Percentiles rank a stretch among this genome's conserved stretches.
These are phyloP conservation scores for Siniperca knerii DNA, from an alignment of 2,113 vertebrate genomes.

Conservation along the genomic window DNA sequence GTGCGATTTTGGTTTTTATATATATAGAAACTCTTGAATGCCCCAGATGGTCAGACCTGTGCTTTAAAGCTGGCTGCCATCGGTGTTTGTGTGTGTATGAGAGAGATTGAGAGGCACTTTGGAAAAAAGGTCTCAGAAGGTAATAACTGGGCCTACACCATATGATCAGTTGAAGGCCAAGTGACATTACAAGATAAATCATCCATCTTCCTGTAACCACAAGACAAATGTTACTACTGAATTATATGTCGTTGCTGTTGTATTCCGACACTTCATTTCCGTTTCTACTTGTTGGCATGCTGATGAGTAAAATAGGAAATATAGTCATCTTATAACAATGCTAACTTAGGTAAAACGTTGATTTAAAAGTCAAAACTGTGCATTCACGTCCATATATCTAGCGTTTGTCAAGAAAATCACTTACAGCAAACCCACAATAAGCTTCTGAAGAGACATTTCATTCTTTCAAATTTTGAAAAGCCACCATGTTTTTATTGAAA, in stretches of 20 bases:
- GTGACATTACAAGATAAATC: not conserved
- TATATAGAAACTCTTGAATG: too few species aligned
- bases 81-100: too few species aligned
- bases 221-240: not conserved
- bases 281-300: not conserved
- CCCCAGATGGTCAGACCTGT: too few species aligned
- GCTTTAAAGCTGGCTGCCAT: too few species aligned
- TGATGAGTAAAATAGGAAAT: not conserved
- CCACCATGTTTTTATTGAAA: slow-evolving; percentile 80
- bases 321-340: not conserved
- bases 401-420: not conserved
- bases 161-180: not conserved
- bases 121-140: not conserved
- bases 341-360: not conserved
- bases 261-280: not conserved
- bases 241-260: not conserved
- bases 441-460: slow-evolving; percentile 47
- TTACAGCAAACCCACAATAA: slow-evolving; percentile 51
- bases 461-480: slow-evolving; percentile 54
- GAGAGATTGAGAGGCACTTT: too few species aligned
- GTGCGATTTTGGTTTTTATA: too few species aligned
- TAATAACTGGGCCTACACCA: not conserved
- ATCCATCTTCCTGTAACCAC: not conserved
- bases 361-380: not conserved
- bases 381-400: not conserved